Evolutionary conservation across 2,797 vertebrate genomes (phyloP).

Genomic region (Tinamus major): DNA sequence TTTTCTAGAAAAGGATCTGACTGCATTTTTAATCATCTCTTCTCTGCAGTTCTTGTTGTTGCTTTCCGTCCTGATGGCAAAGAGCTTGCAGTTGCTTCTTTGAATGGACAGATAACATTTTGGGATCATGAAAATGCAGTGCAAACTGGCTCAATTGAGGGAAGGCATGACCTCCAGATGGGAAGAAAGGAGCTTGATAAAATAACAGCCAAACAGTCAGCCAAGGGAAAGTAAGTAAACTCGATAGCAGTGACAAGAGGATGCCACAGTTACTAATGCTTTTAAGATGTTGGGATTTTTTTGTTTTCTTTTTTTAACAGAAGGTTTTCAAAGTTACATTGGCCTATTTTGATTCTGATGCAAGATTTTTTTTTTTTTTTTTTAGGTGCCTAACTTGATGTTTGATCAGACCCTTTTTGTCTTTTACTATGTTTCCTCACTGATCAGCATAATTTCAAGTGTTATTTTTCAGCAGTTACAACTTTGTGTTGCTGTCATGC

Average conservation of each 20-base stretch:
- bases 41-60: conserved; percentile 84
- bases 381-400: not conserved
- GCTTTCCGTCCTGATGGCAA: conserved; percentile 90
- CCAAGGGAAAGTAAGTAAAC: conserved; percentile 93
- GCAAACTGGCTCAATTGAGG: conserved; percentile 88
- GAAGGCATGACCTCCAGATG: conserved; percentile 90
- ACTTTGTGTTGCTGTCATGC: not conserved
- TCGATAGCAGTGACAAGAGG: not conserved
- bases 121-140: conserved; percentile 89
- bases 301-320: rapidly evolving
- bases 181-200: conserved; percentile 95
- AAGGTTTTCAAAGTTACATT: not conserved
- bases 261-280: not conserved
- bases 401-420: not conserved
- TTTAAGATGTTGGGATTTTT: not conserved
- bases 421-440: not conserved
- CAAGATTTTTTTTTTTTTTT: not conserved
- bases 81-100: conserved; percentile 90
- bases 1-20: not conserved
- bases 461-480: not conserved
- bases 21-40: not conserved
- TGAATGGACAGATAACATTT: conserved; percentile 93
- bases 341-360: not conserved
- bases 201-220: conserved; percentile 92
- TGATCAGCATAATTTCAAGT: not conserved